Percentiles rank a stretch among this genome's conserved stretches.
phyloP scores from a whole-genome alignment of 1,140 invertebrate genomes.

The Lucilia sericata region DNA sequence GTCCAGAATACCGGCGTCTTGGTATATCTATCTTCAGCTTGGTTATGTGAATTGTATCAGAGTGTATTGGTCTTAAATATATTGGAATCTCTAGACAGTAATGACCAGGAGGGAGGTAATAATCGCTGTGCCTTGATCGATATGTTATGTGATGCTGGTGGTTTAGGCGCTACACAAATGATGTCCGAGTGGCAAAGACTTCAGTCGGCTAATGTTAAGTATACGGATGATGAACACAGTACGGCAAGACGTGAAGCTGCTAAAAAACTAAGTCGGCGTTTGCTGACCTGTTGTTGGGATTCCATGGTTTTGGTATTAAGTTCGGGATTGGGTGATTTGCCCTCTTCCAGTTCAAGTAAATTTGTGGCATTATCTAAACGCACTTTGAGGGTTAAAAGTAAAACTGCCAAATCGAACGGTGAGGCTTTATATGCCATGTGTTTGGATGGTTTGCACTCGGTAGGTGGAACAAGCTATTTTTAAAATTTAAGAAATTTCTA shows the following conservation, averaged over 20 bases:
- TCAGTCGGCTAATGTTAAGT: conserved; percentile 77
- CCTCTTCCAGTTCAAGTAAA: conserved; percentile 69
- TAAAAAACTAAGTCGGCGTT: conserved; percentile 72
- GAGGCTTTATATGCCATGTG: conserved; percentile 84
- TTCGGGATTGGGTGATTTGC: conserved; percentile 77
- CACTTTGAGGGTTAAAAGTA: conserved; percentile 69
- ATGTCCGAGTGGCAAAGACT: conserved; percentile 86
- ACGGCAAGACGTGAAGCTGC: conserved; percentile 74
- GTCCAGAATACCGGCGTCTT: conserved; percentile 91
- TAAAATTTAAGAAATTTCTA: too few species aligned
- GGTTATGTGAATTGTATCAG: conserved; percentile 92
- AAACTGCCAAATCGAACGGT: conserved; percentile 72
- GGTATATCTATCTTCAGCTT: conserved; percentile 90
- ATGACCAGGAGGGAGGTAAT: conserved; percentile 55
- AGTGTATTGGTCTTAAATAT: conserved; percentile 83
- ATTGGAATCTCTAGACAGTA: conserved; percentile 70
- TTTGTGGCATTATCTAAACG: conserved; percentile 71
- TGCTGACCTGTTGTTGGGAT: conserved; percentile 93
- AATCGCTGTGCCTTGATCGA: conserved; percentile 64
- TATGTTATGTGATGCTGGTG: conserved; percentile 80
- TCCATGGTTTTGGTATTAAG: conserved; percentile 90
- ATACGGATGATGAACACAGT: conserved; percentile 73
- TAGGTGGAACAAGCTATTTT: conserved; percentile 60
- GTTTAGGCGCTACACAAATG: conserved; percentile 81
- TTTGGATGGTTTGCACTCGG: conserved; percentile 91